Percentiles rank a stretch among this genome's conserved stretches.
Evolutionary conservation across 2,113 vertebrate genomes (phyloP).

Genomic region (Tringa solitaria): DNA sequence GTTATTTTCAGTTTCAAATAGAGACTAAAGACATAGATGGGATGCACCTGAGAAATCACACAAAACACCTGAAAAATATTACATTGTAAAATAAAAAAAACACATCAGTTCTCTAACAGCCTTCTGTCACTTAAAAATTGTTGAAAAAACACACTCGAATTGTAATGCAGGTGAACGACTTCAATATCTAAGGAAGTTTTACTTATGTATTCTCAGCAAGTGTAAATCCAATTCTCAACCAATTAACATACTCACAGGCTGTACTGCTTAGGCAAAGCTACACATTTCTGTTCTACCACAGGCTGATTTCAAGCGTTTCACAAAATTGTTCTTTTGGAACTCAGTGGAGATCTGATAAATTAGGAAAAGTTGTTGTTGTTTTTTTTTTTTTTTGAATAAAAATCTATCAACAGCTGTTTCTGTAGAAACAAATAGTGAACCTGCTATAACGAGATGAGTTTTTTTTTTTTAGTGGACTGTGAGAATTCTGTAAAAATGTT

Average conservation of each 20-base stretch:
- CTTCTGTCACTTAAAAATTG: background rate
- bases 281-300: background rate
- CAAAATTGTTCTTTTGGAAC: background rate
- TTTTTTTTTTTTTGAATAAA: background rate
- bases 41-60: background rate
- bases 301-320: background rate
- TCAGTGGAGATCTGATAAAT: background rate
- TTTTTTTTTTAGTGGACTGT: background rate
- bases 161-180: background rate
- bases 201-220: background rate
- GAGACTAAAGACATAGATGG: background rate
- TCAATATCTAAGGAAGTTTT: background rate
- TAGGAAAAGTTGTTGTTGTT: background rate
- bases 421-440: background rate
- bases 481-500: background rate
- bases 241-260: background rate
- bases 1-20: background rate
- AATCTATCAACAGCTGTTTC: background rate
- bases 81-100: background rate
- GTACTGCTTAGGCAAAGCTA: background rate
- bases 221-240: background rate
- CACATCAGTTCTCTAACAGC: background rate
- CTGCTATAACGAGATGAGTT: background rate
- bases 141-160: background rate
- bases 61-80: rapidly evolving